Conservation (phyloP, 1,140 invertebrate species). For the Ectropis grisescens region DNA sequence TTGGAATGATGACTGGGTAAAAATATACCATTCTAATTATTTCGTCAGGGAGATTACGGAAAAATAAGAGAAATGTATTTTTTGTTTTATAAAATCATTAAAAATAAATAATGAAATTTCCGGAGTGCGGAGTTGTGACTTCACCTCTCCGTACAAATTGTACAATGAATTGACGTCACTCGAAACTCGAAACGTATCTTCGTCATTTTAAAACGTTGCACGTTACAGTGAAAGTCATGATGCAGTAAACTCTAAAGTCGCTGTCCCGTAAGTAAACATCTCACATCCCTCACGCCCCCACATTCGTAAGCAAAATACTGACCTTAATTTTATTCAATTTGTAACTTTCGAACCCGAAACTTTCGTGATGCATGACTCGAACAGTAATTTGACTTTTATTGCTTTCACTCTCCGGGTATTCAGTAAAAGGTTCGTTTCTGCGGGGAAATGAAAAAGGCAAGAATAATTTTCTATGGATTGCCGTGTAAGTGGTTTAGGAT, state of each 20-base stretch:
- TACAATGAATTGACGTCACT: no score
- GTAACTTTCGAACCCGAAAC: conserved; percentile 57
- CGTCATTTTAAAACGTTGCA: background rate
- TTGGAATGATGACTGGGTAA: no score
- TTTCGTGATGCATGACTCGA: conserved; percentile 54
- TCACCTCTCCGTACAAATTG: background rate
- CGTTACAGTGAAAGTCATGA: conserved; percentile 13
- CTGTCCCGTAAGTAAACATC: background rate
- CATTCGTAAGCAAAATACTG: conserved; percentile 12
- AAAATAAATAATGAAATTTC: no score
- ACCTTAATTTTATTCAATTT: conserved; percentile 63
- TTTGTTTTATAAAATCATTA: no score
- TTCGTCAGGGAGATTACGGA: no score
- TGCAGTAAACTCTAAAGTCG: conserved; percentile 13
- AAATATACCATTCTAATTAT: no score
- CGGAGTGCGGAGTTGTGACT: no score
- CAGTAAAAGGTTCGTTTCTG: conserved; percentile 23
- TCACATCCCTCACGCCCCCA: background rate
- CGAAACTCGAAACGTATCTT: background rate
- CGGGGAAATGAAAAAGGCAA: conserved; percentile 21
- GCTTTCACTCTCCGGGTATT: conserved; percentile 41
- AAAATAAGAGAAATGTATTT: no score
- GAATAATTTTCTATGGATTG: conserved; percentile 15
- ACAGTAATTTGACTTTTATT: conserved; percentile 62
- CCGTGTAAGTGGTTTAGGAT: conserved; percentile 6